Percentiles rank a stretch among this genome's conserved stretches.
Conservation (phyloP, 2,113 vertebrate species). For the Mixornis gularis region DNA sequence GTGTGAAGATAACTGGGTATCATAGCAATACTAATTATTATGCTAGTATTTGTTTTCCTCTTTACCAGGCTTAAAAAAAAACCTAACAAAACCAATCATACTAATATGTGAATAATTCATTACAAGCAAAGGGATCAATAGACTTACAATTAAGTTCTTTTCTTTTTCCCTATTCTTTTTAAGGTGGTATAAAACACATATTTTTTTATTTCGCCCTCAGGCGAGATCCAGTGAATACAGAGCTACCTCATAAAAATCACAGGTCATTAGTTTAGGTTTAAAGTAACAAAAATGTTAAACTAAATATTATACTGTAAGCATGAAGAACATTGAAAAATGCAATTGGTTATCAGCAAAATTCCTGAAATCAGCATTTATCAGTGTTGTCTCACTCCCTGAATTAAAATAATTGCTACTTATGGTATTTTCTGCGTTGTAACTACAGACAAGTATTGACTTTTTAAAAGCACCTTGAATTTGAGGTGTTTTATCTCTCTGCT, state of each 20-base stretch:
- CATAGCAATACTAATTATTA: background rate
- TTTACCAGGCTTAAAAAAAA: background rate
- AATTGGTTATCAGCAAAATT: background rate
- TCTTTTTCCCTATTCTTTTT: background rate
- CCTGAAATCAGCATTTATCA: background rate
- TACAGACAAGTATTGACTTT: background rate
- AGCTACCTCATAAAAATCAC: background rate
- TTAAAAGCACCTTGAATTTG: background rate
- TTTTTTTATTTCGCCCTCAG: background rate
- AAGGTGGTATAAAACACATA: background rate
- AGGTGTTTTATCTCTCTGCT: background rate
- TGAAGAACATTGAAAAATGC: background rate
- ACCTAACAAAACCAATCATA: background rate
- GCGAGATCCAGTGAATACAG: background rate
- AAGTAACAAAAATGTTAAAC: background rate
- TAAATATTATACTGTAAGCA: background rate
- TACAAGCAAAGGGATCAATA: background rate
- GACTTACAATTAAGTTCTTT: background rate
- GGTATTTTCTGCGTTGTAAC: background rate
- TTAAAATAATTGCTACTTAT: background rate
- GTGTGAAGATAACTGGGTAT: background rate
- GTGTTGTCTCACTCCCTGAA: background rate
- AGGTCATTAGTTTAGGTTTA: background rate
- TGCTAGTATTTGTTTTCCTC: background rate
- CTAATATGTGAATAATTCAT: background rate